These are phyloP conservation scores for Ylistrum balloti DNA, from an alignment of 1,140 invertebrate species.

Conservation along the genomic window DNA sequence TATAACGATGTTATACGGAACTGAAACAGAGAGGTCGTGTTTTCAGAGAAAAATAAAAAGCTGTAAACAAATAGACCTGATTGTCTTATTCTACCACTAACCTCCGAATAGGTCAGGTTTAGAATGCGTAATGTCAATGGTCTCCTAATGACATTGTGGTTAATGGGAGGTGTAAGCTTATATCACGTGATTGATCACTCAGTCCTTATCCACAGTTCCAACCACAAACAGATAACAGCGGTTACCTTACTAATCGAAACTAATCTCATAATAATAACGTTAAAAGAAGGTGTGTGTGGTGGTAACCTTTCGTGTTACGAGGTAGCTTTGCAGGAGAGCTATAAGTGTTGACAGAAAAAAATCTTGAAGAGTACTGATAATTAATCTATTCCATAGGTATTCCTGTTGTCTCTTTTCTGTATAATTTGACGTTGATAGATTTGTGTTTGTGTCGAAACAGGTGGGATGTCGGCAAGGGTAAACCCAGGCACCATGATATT, in stretches of 20 bases:
- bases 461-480: background rate
- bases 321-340: background rate
- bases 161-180: too few species aligned
- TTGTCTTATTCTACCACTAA: too few species aligned
- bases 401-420: background rate
- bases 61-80: too few species aligned
- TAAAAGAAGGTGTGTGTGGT: background rate
- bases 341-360: slow-evolving; percentile 3
- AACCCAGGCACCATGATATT: background rate
- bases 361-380: background rate
- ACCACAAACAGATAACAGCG: background rate
- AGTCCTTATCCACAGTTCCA: background rate
- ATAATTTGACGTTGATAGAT: slow-evolving; percentile 12
- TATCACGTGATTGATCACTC: too few species aligned
- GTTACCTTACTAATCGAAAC: background rate
- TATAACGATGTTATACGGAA: too few species aligned
- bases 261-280: background rate
- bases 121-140: too few species aligned
- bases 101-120: too few species aligned
- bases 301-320: background rate
- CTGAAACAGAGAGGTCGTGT: too few species aligned
- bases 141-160: background rate
- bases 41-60: too few species aligned
- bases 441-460: background rate
- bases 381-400: background rate